Percentiles rank a stretch among this genome's conserved stretches.
Conservation (phyloP, 2,888 invertebrate species). For the Nomada goodeniana region DNA sequence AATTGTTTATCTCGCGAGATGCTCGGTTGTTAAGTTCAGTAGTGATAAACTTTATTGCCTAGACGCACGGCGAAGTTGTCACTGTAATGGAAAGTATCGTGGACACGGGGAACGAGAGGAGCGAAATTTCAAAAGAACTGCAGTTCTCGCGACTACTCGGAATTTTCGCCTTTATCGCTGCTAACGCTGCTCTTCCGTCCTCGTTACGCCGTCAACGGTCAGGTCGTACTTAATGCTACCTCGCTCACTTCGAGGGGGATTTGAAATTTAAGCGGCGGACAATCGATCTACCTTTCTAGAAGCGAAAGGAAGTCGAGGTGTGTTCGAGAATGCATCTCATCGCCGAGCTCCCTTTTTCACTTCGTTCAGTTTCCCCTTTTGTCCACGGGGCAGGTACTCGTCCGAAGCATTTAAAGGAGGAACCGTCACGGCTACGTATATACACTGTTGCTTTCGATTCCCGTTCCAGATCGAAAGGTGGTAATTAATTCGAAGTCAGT, state of each 20-base stretch:
- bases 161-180: conserved; percentile 15
- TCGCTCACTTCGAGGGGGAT: conserved; percentile 31
- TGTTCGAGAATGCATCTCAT: conserved; percentile 20
- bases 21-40: conserved; percentile 7
- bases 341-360: background rate
- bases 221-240: conserved; percentile 14
- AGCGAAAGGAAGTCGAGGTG: background rate
- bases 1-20: background rate
- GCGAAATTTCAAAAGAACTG: conserved; percentile 12
- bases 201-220: conserved; percentile 20
- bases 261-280: conserved; percentile 36
- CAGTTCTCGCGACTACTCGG: conserved; percentile 2
- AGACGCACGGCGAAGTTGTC: conserved; percentile 17
- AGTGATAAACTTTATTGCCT: conserved; percentile 53
- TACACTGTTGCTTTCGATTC: background rate
- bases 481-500: conserved; percentile 55
- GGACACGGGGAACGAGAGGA: background rate
- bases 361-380: background rate
- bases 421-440: background rate
- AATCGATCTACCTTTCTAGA: conserved; percentile 30
- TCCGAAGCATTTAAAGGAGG: background rate
- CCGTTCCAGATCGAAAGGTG: conserved; percentile 2
- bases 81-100: conserved; percentile 4
- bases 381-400: background rate
- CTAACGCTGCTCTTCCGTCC: conserved; percentile 2